Conservation (phyloP, 2,113 vertebrate species). For the Gnathonemus echidnorhynchus region DNA sequence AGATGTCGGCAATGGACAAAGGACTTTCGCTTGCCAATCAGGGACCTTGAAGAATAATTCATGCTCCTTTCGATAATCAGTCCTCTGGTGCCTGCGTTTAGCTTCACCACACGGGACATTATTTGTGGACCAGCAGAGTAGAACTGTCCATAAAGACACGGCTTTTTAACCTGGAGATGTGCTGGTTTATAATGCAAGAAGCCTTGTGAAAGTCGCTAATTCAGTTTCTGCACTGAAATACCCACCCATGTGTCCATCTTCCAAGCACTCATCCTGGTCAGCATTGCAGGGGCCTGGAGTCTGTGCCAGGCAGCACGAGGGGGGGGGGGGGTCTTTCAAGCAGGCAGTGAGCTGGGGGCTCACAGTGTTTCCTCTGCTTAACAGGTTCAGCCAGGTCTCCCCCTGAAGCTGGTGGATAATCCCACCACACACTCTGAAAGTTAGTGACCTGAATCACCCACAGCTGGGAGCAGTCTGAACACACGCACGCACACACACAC, state of each 20-base stretch:
- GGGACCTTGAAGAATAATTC: background rate
- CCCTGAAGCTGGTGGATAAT: background rate
- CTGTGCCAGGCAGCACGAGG: background rate
- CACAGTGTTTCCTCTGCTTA: background rate
- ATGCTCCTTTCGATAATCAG: background rate
- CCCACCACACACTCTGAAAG: background rate
- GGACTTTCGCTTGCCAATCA: background rate
- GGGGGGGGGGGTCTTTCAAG: background rate
- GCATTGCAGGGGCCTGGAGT: background rate
- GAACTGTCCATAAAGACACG: background rate
- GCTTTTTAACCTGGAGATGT: background rate
- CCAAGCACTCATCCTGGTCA: background rate
- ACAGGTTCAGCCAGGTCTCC: background rate
- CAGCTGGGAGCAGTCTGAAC: background rate
- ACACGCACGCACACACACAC: background rate
- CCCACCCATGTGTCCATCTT: background rate
- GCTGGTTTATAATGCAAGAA: background rate
- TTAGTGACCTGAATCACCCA: background rate
- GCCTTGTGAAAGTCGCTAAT: background rate
- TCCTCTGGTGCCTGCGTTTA: background rate
- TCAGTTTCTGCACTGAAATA: background rate
- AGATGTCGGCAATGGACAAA: background rate
- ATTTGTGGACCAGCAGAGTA: background rate
- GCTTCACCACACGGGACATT: background rate
- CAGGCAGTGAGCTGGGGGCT: background rate